Percentiles rank a stretch among this genome's conserved stretches.
These are phyloP conservation scores for Cervus canadensis DNA, from an alignment of 2,113 vertebrate species.

Conservation along the genomic window DNA sequence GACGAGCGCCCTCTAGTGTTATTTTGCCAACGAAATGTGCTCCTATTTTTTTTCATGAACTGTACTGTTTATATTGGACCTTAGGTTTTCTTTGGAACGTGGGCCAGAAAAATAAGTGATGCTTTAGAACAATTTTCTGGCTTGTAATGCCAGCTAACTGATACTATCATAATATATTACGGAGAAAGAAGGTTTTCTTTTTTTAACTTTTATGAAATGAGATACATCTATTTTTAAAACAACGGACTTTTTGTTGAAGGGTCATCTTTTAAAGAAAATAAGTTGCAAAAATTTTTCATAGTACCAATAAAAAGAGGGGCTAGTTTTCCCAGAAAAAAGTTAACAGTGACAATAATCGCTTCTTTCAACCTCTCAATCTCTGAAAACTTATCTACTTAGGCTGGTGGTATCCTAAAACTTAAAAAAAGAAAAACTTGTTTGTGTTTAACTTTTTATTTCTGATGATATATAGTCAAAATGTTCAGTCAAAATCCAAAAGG, in stretches of 20 bases:
- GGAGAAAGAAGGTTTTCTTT: neutral
- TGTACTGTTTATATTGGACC: neutral
- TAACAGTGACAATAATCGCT: neutral
- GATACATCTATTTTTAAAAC: neutral
- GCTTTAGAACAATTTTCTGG: neutral
- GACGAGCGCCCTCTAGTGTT: conserved; percentile 65
- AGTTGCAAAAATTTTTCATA: neutral
- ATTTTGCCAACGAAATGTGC: neutral
- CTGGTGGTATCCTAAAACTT: neutral
- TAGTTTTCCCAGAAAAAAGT: neutral
- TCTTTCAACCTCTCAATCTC: neutral
- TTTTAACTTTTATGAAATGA: neutral
- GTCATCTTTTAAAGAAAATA: conserved; percentile 20
- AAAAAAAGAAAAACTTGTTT: neutral
- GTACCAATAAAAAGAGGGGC: neutral
- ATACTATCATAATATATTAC: neutral
- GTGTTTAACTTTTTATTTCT: neutral
- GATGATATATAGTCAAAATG: neutral
- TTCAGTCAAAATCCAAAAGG: neutral
- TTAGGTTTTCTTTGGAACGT: conserved; percentile 7
- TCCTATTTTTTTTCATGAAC: neutral
- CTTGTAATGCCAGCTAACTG: neutral
- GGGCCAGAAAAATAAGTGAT: neutral
- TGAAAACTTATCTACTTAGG: neutral
- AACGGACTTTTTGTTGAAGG: neutral